Percentiles rank a stretch among this genome's conserved stretches.
Evolutionary conservation across 2,113 vertebrate genomes (phyloP).

Genomic region (Dipodomys spectabilis): DNA sequence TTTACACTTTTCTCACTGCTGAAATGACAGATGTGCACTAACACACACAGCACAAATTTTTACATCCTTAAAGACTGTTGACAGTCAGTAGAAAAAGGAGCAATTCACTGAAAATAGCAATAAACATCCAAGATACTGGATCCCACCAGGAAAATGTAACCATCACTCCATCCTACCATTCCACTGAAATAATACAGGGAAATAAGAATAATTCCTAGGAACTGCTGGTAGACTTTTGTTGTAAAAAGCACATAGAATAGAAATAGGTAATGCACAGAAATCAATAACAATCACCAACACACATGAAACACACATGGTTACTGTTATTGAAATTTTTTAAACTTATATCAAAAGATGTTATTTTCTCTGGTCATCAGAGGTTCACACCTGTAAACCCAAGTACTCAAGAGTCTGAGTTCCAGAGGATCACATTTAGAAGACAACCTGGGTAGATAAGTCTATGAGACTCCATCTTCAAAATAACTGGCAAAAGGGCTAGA

Average conservation of each 20-base stretch:
- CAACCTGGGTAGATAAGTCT: too few relatives aligned
- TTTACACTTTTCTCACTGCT: too few relatives aligned
- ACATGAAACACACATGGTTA: slow-evolving; percentile 16
- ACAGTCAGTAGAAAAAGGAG: background rate
- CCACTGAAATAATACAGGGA: background rate
- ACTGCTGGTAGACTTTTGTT: background rate
- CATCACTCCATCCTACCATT: background rate
- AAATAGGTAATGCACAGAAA: background rate
- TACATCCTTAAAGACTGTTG: background rate
- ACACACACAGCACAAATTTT: background rate
- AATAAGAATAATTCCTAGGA: slow-evolving; percentile 23
- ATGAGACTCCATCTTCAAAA: too few relatives aligned
- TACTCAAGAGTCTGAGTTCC: too few relatives aligned
- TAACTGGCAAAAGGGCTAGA: too few relatives aligned
- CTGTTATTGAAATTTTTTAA: background rate
- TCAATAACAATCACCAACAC: background rate
- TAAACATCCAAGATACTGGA: background rate
- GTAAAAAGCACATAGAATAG: background rate
- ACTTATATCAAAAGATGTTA: background rate
- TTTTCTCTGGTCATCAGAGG: background rate
- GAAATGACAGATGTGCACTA: too few relatives aligned
- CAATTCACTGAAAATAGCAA: background rate
- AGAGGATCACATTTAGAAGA: too few relatives aligned
- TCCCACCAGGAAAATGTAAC: background rate
- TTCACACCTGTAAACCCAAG: too few relatives aligned